Evolutionary conservation across 92 coral and sea anemone species (phyloP), one percentile per base, ranked within the genome.

Genomic region (Parazoanthus darwini): DNA sequence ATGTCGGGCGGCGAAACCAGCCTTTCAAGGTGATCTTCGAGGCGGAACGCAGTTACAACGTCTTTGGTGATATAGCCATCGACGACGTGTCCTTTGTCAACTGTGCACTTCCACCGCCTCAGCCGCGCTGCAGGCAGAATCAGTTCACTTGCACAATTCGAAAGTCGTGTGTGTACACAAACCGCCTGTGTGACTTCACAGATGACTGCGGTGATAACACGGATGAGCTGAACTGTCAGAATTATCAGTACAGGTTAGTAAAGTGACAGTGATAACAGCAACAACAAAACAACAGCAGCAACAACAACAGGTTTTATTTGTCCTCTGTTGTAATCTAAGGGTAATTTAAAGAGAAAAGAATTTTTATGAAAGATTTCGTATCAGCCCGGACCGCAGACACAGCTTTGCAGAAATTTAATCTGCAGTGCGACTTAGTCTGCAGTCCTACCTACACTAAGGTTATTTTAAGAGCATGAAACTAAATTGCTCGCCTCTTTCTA

Each of bases 161-260:
- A 20, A 92, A 92, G 39, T 92, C 99, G 4, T 97, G 99, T 73
- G 89, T 95, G 78, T 88, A 91, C 44, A 80, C 29, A 4, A 88
- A 87, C 74, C 96, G 98, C 10, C 85, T 89, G 67, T 97, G 99
- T 86, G 99, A 97, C 85, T 93, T 78, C 88, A 97, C 98, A 29
- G 99, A 97, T 74, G 99, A 97, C 85, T 97, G 99, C 80, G 99
- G 99, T 5, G 99, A 97, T 77, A 90, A 90, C 8, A 88, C 94
- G 0, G 99, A 97, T 65, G 99, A 97, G 79, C 20, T 11, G 8
- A 93, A 92, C 89, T 93, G 99, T 79, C 86, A 92, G 26, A 58
- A 46, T 72, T 91, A 85, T 63, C 82, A 85, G 77, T 90, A 86
- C 65, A 94, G 95, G 96, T 93, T 78, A 39, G 81, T 43, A 35